These are phyloP conservation scores for Taenaris catops DNA, from an alignment of 2,888 invertebrate species.

Conservation along the genomic window DNA sequence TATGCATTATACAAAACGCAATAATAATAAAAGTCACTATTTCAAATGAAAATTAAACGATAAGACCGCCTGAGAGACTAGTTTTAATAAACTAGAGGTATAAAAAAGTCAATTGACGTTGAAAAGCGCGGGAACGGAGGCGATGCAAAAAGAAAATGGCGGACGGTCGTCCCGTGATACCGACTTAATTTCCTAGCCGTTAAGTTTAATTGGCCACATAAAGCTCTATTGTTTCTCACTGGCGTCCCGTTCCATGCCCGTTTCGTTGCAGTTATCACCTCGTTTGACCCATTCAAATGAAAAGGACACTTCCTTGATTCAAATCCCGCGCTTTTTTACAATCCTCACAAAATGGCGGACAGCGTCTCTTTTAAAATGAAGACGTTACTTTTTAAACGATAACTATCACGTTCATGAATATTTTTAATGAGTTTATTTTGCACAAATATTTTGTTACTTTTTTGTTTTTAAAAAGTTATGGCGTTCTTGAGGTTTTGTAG, in stretches of 20 bases:
- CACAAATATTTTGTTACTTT: conserved; percentile 5
- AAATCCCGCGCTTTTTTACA: conserved; percentile 30
- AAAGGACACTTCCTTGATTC: conserved; percentile 47
- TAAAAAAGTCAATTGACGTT: conserved; percentile 35
- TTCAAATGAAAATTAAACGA: conserved; percentile 13
- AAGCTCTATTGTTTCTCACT: conserved; percentile 56
- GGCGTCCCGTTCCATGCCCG: conserved; percentile 30
- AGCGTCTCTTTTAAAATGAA: conserved; percentile 19
- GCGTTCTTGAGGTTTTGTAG: too few relatives aligned
- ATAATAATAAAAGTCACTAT: conserved; percentile 9
- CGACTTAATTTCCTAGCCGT: conserved; percentile 57
- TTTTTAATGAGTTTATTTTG: conserved; percentile 17
- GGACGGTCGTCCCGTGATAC: conserved; percentile 36
- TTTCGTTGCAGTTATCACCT: conserved; percentile 44
- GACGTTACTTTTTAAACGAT: conserved; percentile 15
- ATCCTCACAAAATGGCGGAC: conserved; percentile 20
- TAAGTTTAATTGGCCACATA: conserved; percentile 56
- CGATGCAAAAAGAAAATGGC: conserved; percentile 36
- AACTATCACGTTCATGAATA: conserved; percentile 16
- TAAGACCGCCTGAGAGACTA: conserved; percentile 14
- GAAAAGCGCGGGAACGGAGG: conserved; percentile 33
- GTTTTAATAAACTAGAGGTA: conserved; percentile 25
- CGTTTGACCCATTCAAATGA: conserved; percentile 43
- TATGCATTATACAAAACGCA: conserved; percentile 1
- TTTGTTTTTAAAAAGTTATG: too few relatives aligned